Percentiles rank a stretch among this genome's conserved stretches.
phyloP scores from a whole-genome alignment of 2,888 invertebrate genomes.

The Ganaspis brasiliensis region DNA sequence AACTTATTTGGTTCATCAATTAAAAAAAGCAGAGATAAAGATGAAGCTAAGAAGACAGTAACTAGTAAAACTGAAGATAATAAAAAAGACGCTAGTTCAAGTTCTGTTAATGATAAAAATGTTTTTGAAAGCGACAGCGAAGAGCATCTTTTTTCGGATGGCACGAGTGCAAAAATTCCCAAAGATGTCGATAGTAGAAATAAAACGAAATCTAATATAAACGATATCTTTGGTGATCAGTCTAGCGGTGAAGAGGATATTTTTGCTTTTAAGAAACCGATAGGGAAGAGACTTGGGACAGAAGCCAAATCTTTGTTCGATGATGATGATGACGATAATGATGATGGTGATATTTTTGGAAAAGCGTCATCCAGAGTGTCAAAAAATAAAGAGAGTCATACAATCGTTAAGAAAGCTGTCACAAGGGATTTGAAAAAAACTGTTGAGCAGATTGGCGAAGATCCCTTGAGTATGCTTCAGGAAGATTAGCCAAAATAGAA shows the following conservation, averaged over 20 bases:
- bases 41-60: not conserved
- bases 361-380: conserved; percentile 53
- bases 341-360: conserved; percentile 69
- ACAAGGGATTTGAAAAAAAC: conserved; percentile 76
- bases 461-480: conserved; percentile 76
- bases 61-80: too few species aligned
- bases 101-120: conserved; percentile 23
- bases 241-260: conserved; percentile 75
- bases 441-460: conserved; percentile 75
- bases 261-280: conserved; percentile 68
- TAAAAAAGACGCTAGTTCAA: not conserved
- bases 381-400: conserved; percentile 30
- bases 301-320: conserved; percentile 65
- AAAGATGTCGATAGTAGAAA: conserved; percentile 52
- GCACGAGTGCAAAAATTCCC: conserved; percentile 50
- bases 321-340: conserved; percentile 62
- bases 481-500: conserved; percentile 67
- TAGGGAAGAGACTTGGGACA: conserved; percentile 58
- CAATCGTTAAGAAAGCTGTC: conserved; percentile 67
- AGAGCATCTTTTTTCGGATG: conserved; percentile 50
- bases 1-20: conserved; percentile 67
- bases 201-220: conserved; percentile 65
- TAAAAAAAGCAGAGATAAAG: conserved; percentile 30
- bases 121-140: conserved; percentile 46
- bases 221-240: conserved; percentile 74